Percentiles rank a stretch among this genome's conserved stretches.
Conservation (phyloP, 2,797 vertebrate species). For the Syndactyla subalaris region DNA sequence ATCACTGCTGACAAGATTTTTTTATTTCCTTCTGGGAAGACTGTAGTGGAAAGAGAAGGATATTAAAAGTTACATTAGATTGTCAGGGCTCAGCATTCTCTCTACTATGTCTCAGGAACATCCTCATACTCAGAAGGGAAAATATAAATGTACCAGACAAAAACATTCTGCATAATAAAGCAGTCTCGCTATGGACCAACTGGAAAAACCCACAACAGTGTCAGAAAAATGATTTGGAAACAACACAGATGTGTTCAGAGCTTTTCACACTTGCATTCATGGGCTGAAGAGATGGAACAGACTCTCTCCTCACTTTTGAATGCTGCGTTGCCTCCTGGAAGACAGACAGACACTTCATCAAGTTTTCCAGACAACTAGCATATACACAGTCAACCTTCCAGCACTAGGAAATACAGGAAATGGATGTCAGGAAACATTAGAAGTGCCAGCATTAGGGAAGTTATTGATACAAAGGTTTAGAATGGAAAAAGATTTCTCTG, state of each 20-base stretch:
- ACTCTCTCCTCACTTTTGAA: not conserved
- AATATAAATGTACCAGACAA: not conserved
- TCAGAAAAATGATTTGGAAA: not conserved
- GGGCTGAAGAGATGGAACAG: not conserved
- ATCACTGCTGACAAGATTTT: not conserved
- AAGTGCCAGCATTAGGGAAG: not conserved
- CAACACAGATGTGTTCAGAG: not conserved
- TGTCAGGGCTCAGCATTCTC: not conserved
- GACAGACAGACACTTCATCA: not conserved
- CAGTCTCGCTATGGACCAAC: not conserved
- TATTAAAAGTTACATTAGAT: not conserved
- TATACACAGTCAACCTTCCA: not conserved
- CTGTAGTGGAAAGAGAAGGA: not conserved
- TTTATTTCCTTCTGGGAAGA: not conserved
- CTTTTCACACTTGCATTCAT: accelerated
- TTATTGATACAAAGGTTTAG: not conserved
- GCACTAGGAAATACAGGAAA: not conserved
- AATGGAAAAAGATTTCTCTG: not conserved
- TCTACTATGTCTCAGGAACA: not conserved
- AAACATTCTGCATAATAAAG: not conserved
- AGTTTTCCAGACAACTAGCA: not conserved
- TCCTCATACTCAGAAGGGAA: not conserved
- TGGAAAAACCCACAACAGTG: not conserved
- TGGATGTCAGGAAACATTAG: not conserved
- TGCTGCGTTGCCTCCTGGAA: not conserved